Conservation (phyloP, 2,797 vertebrate genomes). For the Fistularia commersonii region DNA sequence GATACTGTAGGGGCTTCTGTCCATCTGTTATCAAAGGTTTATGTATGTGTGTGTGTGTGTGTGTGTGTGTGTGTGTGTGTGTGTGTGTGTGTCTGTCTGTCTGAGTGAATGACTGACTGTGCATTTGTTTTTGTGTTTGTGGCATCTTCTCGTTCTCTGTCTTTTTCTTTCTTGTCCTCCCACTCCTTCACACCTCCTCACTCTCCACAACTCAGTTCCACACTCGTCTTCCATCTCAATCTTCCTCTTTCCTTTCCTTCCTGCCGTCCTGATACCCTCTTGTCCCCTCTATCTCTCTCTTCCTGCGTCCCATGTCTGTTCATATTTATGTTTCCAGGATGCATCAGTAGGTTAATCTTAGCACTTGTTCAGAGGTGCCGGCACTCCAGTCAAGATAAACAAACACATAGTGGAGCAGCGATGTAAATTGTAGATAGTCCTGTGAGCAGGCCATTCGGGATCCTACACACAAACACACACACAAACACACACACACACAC, state of each 20-base stretch:
- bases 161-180: slow-evolving; percentile 39
- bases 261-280: neutral
- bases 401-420: slow-evolving; percentile 19
- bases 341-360: slow-evolving; percentile 46
- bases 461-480: no score
- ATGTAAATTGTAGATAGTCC: slow-evolving; percentile 32
- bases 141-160: slow-evolving; percentile 13
- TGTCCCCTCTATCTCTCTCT: neutral
- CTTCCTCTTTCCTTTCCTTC: slow-evolving; percentile 5
- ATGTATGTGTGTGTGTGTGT: slow-evolving; percentile 19
- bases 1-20: no score
- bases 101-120: neutral
- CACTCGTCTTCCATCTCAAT: slow-evolving; percentile 4
- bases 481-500: no score
- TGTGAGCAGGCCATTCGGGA: slow-evolving; percentile 47
- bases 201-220: slow-evolving; percentile 10
- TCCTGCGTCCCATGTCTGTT: neutral
- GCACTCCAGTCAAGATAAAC: slow-evolving; percentile 19
- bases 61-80: slow-evolving; percentile 1
- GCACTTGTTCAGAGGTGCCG: slow-evolving; percentile 42
- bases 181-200: slow-evolving; percentile 29
- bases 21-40: neutral
- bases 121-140: neutral
- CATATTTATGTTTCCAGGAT: slow-evolving; percentile 42
- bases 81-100: slow-evolving; percentile 5